These are phyloP conservation scores for Phrynocephalus vlangalii DNA, from an alignment of 2,797 vertebrate genomes.

Conservation along the genomic window DNA sequence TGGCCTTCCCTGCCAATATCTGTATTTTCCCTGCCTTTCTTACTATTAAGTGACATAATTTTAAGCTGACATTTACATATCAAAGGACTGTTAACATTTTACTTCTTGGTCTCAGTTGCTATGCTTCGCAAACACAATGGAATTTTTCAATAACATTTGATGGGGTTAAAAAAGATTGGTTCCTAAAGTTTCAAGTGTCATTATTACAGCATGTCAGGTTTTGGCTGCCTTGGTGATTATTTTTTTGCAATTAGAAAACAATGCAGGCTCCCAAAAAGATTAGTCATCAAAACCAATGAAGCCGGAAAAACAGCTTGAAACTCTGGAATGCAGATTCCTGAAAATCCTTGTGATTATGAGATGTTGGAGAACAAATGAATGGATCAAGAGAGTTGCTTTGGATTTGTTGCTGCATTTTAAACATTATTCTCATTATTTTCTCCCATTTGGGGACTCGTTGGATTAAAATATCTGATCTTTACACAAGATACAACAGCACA, in stretches of 20 bases:
- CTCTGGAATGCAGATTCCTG: constrained; percentile 75
- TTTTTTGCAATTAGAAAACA: constrained; percentile 79
- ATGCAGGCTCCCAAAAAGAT: constrained; percentile 63
- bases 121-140: constrained; percentile 70
- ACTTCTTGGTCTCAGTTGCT: constrained; percentile 74
- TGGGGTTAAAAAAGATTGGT: constrained; percentile 63
- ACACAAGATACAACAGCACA: background rate
- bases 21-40: background rate
- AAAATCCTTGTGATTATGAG: constrained; percentile 73
- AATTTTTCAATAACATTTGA: constrained; percentile 80
- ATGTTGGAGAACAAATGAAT: constrained; percentile 70
- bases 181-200: constrained; percentile 75
- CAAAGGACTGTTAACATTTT: constrained; percentile 68
- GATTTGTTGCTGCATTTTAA: constrained; percentile 25
- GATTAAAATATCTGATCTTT: background rate
- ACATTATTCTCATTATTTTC: constrained; percentile 27
- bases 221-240: constrained; percentile 76
- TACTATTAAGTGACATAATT: background rate
- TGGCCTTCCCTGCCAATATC: background rate
- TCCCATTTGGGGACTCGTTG: background rate
- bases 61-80: constrained; percentile 1
- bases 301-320: constrained; percentile 72
- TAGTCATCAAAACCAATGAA: constrained; percentile 74
- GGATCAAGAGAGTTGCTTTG: constrained; percentile 47
- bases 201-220: constrained; percentile 74